Evolutionary conservation across 2,888 invertebrate genomes (phyloP).

Genomic region (Crematogaster levior): DNA sequence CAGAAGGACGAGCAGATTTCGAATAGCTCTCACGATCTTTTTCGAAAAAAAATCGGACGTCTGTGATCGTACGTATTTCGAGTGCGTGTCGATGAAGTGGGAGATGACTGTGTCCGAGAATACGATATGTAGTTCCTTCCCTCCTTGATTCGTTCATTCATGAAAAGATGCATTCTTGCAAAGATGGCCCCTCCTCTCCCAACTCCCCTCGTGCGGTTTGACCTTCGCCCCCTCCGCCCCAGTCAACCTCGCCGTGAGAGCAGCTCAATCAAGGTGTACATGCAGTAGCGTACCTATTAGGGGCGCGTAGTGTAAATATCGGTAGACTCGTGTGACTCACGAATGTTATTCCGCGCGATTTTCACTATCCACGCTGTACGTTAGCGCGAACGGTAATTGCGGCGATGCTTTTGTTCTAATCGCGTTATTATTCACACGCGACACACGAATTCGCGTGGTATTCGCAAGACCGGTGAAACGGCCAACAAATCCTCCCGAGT

Average conservation of each 20-base stretch:
- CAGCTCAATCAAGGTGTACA: slow-evolving; percentile 71
- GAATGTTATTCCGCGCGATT: neutral
- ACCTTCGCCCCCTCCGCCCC: slow-evolving; percentile 68
- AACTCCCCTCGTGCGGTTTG: slow-evolving; percentile 60
- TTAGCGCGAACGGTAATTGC: neutral
- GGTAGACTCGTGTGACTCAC: neutral
- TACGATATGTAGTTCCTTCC: slow-evolving; percentile 63
- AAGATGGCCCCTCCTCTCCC: slow-evolving; percentile 63
- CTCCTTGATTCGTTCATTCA: slow-evolving; percentile 77
- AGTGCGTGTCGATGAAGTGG: slow-evolving; percentile 22
- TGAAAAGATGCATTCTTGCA: slow-evolving; percentile 73
- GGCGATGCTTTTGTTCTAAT: neutral
- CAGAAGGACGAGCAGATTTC: neutral
- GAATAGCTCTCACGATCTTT: neutral
- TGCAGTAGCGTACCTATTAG: slow-evolving; percentile 41
- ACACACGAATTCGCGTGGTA: too few species aligned
- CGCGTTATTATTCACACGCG: neutral
- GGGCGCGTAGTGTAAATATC: slow-evolving; percentile 19
- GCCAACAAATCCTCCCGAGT: neutral
- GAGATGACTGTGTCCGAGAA: slow-evolving; percentile 40
- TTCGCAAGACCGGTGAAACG: neutral
- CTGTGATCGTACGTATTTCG: neutral
- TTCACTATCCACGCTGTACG: neutral
- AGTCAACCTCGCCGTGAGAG: slow-evolving; percentile 55
- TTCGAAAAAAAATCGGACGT: neutral